Evolutionary conservation across 2,888 invertebrate genomes (phyloP).

Genomic region (Conistra vaccinii): DNA sequence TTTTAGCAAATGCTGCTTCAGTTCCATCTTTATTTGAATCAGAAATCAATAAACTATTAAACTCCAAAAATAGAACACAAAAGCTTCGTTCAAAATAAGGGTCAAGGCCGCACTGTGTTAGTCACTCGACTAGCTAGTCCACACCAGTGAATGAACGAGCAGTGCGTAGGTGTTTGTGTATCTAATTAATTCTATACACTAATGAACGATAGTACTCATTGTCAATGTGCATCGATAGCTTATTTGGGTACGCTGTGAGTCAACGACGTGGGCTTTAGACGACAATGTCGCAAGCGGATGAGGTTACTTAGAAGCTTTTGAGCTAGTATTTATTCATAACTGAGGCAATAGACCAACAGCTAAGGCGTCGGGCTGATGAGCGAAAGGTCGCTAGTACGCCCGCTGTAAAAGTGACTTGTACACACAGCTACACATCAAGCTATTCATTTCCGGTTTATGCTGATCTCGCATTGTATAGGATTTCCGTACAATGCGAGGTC

Average conservation of each 20-base stretch:
- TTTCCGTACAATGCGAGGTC: too few relatives aligned
- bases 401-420: background rate
- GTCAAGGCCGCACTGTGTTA: constrained; percentile 54
- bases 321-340: constrained; percentile 20
- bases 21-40: background rate
- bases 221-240: constrained; percentile 58
- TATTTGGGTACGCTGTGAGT: constrained; percentile 55
- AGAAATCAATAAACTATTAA: constrained; percentile 1
- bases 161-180: constrained; percentile 55
- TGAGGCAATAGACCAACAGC: background rate
- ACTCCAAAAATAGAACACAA: constrained; percentile 34
- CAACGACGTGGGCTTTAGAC: constrained; percentile 51
- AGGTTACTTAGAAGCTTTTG: constrained; percentile 10
- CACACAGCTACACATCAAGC: too few relatives aligned
- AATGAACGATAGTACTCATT: constrained; percentile 64
- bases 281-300: constrained; percentile 47
- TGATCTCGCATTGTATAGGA: too few relatives aligned
- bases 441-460: too few relatives aligned
- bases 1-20: background rate
- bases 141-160: constrained; percentile 53
- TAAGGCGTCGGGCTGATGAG: background rate
- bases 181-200: constrained; percentile 59
- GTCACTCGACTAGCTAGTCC: constrained; percentile 40
- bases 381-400: background rate
- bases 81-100: constrained; percentile 50